Percentiles rank a stretch among this genome's conserved stretches.
Evolutionary conservation across 2,113 vertebrate species (phyloP).

Genomic region (Oreochromis aureus): DNA sequence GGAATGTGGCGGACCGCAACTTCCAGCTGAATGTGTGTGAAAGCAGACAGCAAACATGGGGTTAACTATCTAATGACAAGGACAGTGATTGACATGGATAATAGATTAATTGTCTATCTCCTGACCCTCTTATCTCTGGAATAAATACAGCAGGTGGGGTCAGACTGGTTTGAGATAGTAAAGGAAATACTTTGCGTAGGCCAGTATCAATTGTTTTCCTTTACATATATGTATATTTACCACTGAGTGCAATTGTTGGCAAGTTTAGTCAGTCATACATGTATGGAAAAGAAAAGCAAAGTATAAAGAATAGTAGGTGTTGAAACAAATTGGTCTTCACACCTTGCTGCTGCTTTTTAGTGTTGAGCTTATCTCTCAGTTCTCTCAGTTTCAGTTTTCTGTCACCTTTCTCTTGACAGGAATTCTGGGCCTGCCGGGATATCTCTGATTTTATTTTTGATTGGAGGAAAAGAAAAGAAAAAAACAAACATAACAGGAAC

Average conservation of each 20-base stretch:
- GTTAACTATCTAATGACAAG: slow-evolving; percentile 43
- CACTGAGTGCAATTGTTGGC: not conserved
- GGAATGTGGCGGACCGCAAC: slow-evolving; percentile 26
- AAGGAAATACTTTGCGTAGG: slow-evolving; percentile 18
- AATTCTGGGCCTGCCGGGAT: not conserved
- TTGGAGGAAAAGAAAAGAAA: slow-evolving; percentile 7
- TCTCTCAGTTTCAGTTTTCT: slow-evolving; percentile 28
- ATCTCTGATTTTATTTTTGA: not conserved
- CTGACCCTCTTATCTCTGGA: slow-evolving; percentile 53
- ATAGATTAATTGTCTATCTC: slow-evolving; percentile 63
- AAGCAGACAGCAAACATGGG: not conserved
- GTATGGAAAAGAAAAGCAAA: not conserved
- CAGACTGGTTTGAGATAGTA: slow-evolving; percentile 22
- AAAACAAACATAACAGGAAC: slow-evolving; percentile 31
- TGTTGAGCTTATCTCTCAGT: not conserved
- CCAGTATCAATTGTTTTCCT: not conserved
- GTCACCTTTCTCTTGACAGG: slow-evolving; percentile 30
- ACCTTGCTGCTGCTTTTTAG: not conserved
- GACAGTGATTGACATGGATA: slow-evolving; percentile 55
- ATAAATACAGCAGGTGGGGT: slow-evolving; percentile 45
- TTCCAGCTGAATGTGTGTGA: not conserved
- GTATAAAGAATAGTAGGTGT: not conserved
- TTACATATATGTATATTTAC: not conserved
- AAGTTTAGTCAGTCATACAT: slow-evolving; percentile 2
- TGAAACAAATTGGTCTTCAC: not conserved